Percentiles rank a stretch among this genome's conserved stretches.
Conservation (phyloP, 2,888 invertebrate species). For the Aproaerema taeniolella region DNA sequence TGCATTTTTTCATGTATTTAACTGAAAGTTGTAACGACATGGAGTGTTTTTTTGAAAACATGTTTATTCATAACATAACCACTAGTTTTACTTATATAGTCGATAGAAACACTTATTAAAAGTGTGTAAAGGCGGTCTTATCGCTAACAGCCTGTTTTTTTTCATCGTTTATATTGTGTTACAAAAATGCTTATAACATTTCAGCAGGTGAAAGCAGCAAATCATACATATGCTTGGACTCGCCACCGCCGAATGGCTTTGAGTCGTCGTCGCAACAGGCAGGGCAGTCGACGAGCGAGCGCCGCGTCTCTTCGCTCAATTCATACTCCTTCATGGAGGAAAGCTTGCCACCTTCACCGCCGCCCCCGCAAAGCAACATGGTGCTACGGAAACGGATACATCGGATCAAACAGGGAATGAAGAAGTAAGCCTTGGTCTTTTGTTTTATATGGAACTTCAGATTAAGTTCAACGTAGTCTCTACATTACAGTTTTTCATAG, state of each 20-base stretch:
- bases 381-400: constrained; percentile 90
- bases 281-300: constrained; percentile 65
- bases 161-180: too few species aligned
- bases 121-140: too few species aligned
- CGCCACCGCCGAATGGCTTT: constrained; percentile 75
- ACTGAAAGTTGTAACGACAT: too few species aligned
- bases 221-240: constrained; percentile 76
- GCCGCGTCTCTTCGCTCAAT: constrained; percentile 53
- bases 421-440: constrained; percentile 79
- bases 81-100: too few species aligned
- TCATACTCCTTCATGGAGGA: constrained; percentile 64
- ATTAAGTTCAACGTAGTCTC: too few species aligned
- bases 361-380: constrained; percentile 90
- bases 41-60: too few species aligned
- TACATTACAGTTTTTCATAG: too few species aligned
- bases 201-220: constrained; percentile 78
- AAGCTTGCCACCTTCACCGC: constrained; percentile 72
- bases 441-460: too few species aligned
- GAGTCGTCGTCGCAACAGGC: constrained; percentile 72
- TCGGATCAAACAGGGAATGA: constrained; percentile 93
- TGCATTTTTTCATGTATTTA: not conserved
- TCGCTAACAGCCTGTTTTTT: too few species aligned
- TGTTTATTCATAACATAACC: too few species aligned
- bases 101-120: too few species aligned
- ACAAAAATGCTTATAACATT: too few species aligned